Evolutionary conservation across 1,140 invertebrate genomes (phyloP).

Genomic region (Drosophila aff.): DNA sequence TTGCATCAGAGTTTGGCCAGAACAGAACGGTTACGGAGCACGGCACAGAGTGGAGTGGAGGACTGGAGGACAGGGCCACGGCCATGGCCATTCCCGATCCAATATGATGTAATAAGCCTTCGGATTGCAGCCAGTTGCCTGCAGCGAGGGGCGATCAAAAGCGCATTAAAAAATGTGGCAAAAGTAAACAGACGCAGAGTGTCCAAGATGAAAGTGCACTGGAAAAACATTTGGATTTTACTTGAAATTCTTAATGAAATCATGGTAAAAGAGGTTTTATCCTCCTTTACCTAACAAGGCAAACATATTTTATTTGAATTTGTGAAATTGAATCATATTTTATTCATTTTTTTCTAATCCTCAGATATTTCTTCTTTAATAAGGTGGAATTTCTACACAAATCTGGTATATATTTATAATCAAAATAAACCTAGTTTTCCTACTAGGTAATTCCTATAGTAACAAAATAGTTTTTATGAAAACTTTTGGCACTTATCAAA

Average conservation of each 20-base stretch:
- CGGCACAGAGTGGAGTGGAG: not conserved
- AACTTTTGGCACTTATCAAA: too few relatives aligned
- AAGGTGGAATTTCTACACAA: not conserved
- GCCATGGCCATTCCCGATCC: constrained; percentile 35
- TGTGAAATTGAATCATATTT: not conserved
- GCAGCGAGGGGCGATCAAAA: constrained; percentile 44
- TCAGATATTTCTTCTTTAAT: too few relatives aligned
- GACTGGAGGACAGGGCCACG: constrained; percentile 11
- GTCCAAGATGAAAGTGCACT: constrained; percentile 4
- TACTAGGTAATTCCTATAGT: not conserved
- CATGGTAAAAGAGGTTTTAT: too few relatives aligned
- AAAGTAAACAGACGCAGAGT: constrained; percentile 35
- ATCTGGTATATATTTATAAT: not conserved
- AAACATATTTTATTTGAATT: too few relatives aligned
- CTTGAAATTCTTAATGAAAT: too few relatives aligned
- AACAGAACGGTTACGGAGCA: constrained; percentile 16
- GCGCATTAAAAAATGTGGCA: constrained; percentile 64
- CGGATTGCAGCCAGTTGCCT: constrained; percentile 26
- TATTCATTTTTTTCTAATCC: not conserved
- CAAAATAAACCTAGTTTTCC: not conserved
- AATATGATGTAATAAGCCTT: constrained; percentile 76
- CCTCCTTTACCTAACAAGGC: too few relatives aligned
- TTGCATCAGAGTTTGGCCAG: constrained; percentile 68
- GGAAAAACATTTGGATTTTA: not conserved
- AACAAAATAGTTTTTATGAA: too few relatives aligned